These are phyloP conservation scores for Mesocentrotus franciscanus DNA, from an alignment of 53 echinoderm and acorn worm genomes.

Conservation along the genomic window DNA sequence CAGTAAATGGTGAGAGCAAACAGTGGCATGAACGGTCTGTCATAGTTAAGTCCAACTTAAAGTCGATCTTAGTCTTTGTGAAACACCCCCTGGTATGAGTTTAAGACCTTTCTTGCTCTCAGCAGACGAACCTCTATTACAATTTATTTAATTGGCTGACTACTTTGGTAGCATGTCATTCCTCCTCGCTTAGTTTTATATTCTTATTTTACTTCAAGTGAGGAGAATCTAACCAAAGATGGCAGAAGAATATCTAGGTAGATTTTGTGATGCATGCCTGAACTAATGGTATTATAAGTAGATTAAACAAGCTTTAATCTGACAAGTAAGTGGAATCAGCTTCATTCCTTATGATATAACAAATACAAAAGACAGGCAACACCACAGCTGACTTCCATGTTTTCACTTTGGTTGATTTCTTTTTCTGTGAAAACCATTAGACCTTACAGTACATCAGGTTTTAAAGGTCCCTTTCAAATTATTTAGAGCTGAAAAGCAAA, in stretches of 20 bases:
- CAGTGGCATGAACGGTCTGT: too few species aligned
- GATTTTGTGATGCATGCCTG: slow-evolving; percentile 28
- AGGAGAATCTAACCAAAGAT: too few species aligned
- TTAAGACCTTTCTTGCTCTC: background rate
- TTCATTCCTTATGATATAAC: background rate
- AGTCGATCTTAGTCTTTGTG: too few species aligned
- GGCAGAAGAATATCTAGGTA: background rate
- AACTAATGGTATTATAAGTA: slow-evolving; percentile 2
- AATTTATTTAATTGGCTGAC: too few species aligned
- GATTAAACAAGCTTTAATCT: slow-evolving; percentile 2
- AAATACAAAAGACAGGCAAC: background rate
- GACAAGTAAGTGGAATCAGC: background rate
- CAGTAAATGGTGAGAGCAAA: too few species aligned
- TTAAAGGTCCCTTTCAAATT: background rate
- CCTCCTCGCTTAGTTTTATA: background rate
- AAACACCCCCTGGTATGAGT: background rate
- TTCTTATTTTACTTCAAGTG: too few species aligned
- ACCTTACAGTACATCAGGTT: background rate
- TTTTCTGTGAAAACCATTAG: background rate
- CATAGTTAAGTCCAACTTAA: too few species aligned
- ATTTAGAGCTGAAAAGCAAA: background rate
- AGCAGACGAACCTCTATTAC: background rate
- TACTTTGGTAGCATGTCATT: background rate
- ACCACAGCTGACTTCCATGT: background rate
- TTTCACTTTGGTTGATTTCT: background rate